Percentiles rank a stretch among this genome's conserved stretches.
These are phyloP conservation scores for Metaphire vulgaris DNA, from an alignment of 1,140 invertebrate species.

Conservation along the genomic window DNA sequence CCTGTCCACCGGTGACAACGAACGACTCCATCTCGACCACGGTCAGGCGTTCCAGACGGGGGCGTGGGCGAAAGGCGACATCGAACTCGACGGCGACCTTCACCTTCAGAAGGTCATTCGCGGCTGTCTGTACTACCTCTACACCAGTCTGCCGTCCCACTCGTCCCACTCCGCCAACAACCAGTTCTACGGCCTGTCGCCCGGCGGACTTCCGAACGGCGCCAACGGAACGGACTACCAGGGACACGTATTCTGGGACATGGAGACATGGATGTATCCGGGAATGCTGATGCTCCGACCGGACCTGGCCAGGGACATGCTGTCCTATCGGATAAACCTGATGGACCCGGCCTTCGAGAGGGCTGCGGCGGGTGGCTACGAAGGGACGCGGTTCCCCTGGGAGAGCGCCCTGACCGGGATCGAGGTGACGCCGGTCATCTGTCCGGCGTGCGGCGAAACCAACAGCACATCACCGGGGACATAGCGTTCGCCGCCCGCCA, in stretches of 20 bases:
- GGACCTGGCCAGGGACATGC: background rate
- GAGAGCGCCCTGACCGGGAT: slow-evolving; percentile 16
- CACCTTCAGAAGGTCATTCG: slow-evolving; percentile 12
- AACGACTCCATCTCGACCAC: background rate
- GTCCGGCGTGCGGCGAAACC: background rate
- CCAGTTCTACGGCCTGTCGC: slow-evolving; percentile 12
- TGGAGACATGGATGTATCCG: slow-evolving; percentile 21
- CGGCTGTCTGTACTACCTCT: slow-evolving; percentile 6
- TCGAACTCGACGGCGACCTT: slow-evolving; percentile 1
- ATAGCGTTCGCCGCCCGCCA: slow-evolving; percentile 12
- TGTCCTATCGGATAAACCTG: slow-evolving; percentile 4
- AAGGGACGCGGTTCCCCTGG: slow-evolving; percentile 9
- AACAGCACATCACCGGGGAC: slow-evolving; percentile 16
- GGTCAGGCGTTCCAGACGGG: background rate
- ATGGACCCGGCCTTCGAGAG: background rate
- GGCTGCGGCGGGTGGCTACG: background rate
- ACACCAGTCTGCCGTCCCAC: slow-evolving; percentile 5
- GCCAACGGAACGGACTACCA: background rate
- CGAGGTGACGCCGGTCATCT: slow-evolving; percentile 6
- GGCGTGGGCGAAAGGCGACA: background rate
- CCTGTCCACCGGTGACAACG: background rate
- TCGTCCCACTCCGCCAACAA: slow-evolving; percentile 3
- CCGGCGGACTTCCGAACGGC: background rate
- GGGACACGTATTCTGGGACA: slow-evolving; percentile 16
- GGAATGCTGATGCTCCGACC: slow-evolving; percentile 1